A percentile compares a stretch with the other conserved stretches of the same genome.
Conservation (phyloP, 2,888 invertebrate species). For the Pegoplata infirma region DNA sequence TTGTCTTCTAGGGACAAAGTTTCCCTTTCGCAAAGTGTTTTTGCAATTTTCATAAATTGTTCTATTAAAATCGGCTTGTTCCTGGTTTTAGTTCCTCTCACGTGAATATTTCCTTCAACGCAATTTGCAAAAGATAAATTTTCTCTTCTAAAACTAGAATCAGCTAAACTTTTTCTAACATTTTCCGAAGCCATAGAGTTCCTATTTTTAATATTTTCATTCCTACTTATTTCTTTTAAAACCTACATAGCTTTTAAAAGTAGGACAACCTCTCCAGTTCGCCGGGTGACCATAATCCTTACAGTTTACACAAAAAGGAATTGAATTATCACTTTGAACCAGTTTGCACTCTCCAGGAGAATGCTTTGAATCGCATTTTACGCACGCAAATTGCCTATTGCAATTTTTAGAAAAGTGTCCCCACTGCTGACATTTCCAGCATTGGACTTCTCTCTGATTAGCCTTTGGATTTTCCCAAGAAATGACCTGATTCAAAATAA, state of each 20-base stretch:
- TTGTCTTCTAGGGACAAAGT: too few relatives aligned
- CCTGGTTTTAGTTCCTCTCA: too few relatives aligned
- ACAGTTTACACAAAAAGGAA: neutral
- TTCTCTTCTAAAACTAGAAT: too few relatives aligned
- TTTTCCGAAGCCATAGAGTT: neutral
- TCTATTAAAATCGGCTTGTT: too few relatives aligned
- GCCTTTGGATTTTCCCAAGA: neutral
- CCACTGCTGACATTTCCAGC: neutral
- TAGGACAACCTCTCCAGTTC: constrained; percentile 8
- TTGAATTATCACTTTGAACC: neutral
- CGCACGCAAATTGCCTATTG: neutral
- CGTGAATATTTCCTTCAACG: too few relatives aligned
- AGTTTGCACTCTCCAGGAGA: neutral
- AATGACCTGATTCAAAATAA: neutral
- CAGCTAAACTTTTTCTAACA: too few relatives aligned
- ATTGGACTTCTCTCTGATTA: constrained; percentile 6
- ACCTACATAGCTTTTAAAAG: constrained; percentile 6
- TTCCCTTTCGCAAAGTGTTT: too few relatives aligned
- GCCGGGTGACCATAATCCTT: neutral
- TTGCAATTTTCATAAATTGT: too few relatives aligned
- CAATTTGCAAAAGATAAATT: too few relatives aligned
- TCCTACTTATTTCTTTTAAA: neutral
- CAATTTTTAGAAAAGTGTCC: constrained; percentile 9
- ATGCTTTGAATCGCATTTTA: neutral
- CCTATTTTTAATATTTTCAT: too few relatives aligned